phyloP scores from a whole-genome alignment of 1,140 invertebrate genomes.

The Brachystomella parvula region DNA sequence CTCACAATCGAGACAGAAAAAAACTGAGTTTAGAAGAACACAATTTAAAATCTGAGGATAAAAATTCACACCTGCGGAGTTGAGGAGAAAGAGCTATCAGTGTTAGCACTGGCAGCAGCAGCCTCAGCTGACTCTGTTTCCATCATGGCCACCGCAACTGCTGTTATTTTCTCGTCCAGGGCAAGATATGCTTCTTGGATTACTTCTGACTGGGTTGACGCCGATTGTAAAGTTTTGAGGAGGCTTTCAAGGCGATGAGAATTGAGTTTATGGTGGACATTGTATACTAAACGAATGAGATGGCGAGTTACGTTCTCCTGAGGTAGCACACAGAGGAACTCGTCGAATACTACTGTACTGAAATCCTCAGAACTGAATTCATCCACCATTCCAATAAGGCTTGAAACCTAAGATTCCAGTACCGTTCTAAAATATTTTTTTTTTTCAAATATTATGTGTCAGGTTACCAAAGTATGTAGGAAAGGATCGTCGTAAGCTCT shows the following conservation, averaged over 20 bases:
- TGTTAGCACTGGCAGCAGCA: neutral
- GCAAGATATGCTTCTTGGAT: conserved; percentile 26
- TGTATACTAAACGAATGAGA: conserved; percentile 84
- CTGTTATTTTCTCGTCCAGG: conserved; percentile 30
- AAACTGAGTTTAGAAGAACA: too few species aligned
- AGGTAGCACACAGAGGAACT: conserved; percentile 83
- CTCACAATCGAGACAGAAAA: too few species aligned
- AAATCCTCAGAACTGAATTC: conserved; percentile 91
- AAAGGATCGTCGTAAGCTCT: conserved; percentile 91
- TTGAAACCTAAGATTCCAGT: conserved; percentile 54
- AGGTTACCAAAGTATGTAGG: conserved; percentile 71
- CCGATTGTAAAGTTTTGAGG: conserved; percentile 79
- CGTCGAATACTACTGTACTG: conserved; percentile 90
- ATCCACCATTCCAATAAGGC: conserved; percentile 79
- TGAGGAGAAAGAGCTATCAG: neutral
- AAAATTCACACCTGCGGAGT: too few species aligned
- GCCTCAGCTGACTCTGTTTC: conserved; percentile 1
- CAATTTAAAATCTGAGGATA: too few species aligned
- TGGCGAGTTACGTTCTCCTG: conserved; percentile 90
- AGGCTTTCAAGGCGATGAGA: conserved; percentile 66
- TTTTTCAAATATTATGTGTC: neutral
- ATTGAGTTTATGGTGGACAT: conserved; percentile 79
- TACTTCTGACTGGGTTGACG: conserved; percentile 44
- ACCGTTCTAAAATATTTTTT: neutral
- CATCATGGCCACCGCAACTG: neutral